phyloP scores from a whole-genome alignment of 2,113 vertebrate species.

The Chlorodrepanis virens region DNA sequence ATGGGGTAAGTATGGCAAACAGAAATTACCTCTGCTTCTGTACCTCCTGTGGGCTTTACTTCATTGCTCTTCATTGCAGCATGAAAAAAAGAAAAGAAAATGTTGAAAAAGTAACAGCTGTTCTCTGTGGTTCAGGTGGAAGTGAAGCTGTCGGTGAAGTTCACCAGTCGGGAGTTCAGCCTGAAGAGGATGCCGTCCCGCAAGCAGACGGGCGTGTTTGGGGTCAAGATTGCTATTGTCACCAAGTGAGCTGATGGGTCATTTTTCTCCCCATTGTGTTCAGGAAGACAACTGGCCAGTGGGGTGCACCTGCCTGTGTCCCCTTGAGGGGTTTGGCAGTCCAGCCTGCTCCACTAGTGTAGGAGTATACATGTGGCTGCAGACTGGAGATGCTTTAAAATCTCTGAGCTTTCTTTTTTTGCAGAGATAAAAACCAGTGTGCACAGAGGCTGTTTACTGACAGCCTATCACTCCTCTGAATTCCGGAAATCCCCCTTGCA shows the following conservation, averaged over 20 bases:
- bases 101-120: not conserved
- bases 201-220: conserved; percentile 94
- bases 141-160: conserved; percentile 95
- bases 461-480: not conserved
- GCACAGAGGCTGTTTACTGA: not conserved
- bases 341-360: not conserved
- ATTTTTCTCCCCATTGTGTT: fast-evolving
- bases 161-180: conserved; percentile 96
- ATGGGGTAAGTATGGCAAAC: conserved; percentile 81
- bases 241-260: conserved; percentile 86
- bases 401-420: not conserved
- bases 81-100: not conserved
- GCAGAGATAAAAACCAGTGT: not conserved
- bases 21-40: not conserved
- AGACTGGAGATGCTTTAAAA: not conserved
- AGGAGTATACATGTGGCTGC: not conserved
- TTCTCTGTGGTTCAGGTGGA: conserved; percentile 79
- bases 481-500: not conserved
- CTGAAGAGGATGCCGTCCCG: conserved; percentile 91
- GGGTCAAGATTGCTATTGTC: conserved; percentile 92
- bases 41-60: not conserved
- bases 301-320: not conserved
- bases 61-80: not conserved
- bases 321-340: not conserved
- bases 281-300: not conserved